These are phyloP conservation scores for Cyphomyrus discorhynchus DNA, from an alignment of 2,113 vertebrate species.

Conservation along the genomic window DNA sequence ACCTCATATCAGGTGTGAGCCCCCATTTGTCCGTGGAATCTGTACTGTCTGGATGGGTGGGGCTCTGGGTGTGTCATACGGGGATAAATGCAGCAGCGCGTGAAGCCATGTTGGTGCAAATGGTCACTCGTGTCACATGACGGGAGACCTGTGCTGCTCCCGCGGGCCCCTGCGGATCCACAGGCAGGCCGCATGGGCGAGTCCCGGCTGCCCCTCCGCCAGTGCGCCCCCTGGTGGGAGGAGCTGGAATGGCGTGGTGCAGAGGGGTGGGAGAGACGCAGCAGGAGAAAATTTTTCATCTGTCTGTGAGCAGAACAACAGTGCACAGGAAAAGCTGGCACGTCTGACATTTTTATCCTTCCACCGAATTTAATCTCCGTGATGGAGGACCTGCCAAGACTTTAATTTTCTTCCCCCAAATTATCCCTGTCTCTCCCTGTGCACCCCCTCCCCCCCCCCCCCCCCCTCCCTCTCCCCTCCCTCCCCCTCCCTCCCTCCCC, in stretches of 20 bases:
- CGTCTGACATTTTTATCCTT: slow-evolving; percentile 72
- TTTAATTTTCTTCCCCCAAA: slow-evolving; percentile 80
- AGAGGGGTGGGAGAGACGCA: slow-evolving; percentile 8
- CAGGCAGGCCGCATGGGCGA: not conserved
- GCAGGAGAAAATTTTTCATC: slow-evolving; percentile 45
- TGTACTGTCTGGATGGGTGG: not conserved
- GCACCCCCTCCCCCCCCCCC: slow-evolving; percentile 24
- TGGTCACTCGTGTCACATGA: slow-evolving; percentile 14
- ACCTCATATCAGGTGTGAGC: not conserved
- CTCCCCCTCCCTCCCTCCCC: too few species aligned
- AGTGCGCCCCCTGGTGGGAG: not conserved
- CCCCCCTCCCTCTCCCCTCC: too few species aligned
- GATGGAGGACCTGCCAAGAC: slow-evolving; percentile 70
- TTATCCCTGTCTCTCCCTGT: slow-evolving; percentile 60
- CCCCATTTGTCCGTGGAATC: not conserved
- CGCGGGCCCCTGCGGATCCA: not conserved
- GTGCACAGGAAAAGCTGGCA: slow-evolving; percentile 22
- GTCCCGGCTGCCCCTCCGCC: not conserved
- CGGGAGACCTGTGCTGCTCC: not conserved
- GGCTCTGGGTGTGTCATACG: not conserved
- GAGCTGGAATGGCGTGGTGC: slow-evolving; percentile 9
- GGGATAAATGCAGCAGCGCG: not conserved
- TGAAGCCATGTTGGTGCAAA: not conserved
- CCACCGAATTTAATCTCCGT: slow-evolving; percentile 71
- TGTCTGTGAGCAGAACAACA: slow-evolving; percentile 36